phyloP scores from a whole-genome alignment of 2,797 vertebrate genomes.

The Halcyon chelicuti region DNA sequence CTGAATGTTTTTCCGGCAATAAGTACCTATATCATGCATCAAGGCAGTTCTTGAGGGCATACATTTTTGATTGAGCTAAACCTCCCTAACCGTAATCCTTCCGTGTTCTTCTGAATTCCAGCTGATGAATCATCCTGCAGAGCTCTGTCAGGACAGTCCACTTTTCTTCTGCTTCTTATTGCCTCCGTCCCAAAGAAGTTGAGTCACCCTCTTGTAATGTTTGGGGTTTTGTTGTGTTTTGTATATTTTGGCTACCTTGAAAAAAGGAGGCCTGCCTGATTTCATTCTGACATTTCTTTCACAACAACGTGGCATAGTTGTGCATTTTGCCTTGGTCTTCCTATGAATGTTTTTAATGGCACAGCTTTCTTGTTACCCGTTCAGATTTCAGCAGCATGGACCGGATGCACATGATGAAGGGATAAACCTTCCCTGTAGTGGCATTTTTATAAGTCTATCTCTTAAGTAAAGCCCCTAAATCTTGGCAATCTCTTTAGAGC shows the following conservation, averaged over 20 bases:
- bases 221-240: constrained; percentile 39
- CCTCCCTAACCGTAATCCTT: background rate
- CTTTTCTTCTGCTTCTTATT: constrained; percentile 33
- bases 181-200: constrained; percentile 47
- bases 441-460: constrained; percentile 75
- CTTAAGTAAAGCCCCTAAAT: constrained; percentile 74
- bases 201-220: constrained; percentile 46
- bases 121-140: constrained; percentile 37
- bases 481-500: constrained; percentile 69
- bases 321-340: constrained; percentile 35
- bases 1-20: background rate
- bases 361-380: constrained; percentile 65
- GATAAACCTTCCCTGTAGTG: constrained; percentile 69
- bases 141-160: constrained; percentile 1
- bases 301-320: background rate
- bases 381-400: constrained; percentile 48
- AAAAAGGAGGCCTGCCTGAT: constrained; percentile 1
- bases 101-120: constrained; percentile 43
- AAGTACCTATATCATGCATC: background rate
- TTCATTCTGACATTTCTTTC: constrained; percentile 42
- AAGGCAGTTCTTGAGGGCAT: background rate
- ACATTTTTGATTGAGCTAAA: constrained; percentile 24
- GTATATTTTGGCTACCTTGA: constrained; percentile 22
- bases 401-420: constrained; percentile 39
- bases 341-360: constrained; percentile 38